Conservation (phyloP, 2,888 invertebrate genomes). For the Caenorhabditis zanzibari region DNA sequence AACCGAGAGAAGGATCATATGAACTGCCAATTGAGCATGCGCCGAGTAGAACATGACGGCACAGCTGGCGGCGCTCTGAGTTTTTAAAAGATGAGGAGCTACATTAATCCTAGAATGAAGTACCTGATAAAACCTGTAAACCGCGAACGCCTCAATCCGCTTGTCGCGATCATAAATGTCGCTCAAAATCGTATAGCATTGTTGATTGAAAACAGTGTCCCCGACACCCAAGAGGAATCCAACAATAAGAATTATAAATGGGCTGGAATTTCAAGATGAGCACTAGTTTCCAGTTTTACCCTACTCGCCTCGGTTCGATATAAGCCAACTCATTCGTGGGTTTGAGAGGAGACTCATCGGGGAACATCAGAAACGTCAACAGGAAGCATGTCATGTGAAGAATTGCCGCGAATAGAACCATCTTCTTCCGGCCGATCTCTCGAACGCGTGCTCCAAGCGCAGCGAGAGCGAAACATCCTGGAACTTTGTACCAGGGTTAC, state of each 20-base stretch:
- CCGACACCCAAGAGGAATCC: conserved; percentile 60
- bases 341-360: conserved; percentile 48
- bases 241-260: conserved; percentile 27
- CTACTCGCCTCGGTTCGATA: conserved; percentile 51
- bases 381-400: conserved; percentile 63
- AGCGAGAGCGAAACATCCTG: conserved; percentile 46
- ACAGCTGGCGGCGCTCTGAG: conserved; percentile 58
- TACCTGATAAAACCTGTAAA: conserved; percentile 63
- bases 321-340: conserved; percentile 32
- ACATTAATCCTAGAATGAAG: too few species aligned
- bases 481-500: conserved; percentile 4
- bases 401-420: conserved; percentile 50
- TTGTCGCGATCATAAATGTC: conserved; percentile 59
- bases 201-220: conserved; percentile 59
- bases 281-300: neutral
- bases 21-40: conserved; percentile 23
- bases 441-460: conserved; percentile 44
- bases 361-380: conserved; percentile 58
- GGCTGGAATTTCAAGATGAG: conserved; percentile 7
- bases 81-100: neutral
- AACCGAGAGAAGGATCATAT: conserved; percentile 23
- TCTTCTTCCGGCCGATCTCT: conserved; percentile 57
- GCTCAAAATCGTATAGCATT: conserved; percentile 63
- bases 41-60: conserved; percentile 56
- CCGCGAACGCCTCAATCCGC: conserved; percentile 64